These are phyloP conservation scores for Metridium senile DNA, from an alignment of 92 coral and sea anemone species.

Conservation along the genomic window DNA sequence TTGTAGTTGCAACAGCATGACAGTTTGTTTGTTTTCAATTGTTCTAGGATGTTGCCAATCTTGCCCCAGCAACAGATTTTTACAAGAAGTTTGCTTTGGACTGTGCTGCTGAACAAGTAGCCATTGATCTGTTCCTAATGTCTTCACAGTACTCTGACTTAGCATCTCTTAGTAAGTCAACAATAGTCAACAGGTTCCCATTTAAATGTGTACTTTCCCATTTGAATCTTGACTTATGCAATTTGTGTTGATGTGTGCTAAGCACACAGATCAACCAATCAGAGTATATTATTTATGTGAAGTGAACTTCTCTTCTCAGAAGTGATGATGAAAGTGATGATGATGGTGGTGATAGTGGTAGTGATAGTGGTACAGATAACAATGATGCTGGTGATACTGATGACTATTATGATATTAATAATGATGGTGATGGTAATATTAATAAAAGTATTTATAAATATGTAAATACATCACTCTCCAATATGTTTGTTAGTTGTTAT, in stretches of 20 bases:
- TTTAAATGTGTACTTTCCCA: too few species aligned
- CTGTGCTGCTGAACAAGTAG: constrained; percentile 99
- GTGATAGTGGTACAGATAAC: not conserved
- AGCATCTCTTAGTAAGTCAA: constrained; percentile 79
- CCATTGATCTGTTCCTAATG: constrained; percentile 86
- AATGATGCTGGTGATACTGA: not conserved
- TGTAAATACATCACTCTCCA: too few species aligned
- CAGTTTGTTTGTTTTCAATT: not conserved
- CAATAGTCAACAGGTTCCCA: too few species aligned
- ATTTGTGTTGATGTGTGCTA: too few species aligned
- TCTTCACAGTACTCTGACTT: constrained; percentile 92
- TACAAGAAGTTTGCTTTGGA: constrained; percentile 99
- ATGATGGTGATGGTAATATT: not conserved
- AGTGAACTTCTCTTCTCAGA: too few species aligned
- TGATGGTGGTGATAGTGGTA: not conserved
- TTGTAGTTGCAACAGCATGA: too few species aligned
- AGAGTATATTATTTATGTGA: not conserved
- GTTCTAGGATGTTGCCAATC: constrained; percentile 80
- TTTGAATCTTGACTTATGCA: too few species aligned
- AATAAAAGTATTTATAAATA: too few species aligned
- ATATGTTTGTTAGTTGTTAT: too few species aligned
- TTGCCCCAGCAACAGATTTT: constrained; percentile 98
- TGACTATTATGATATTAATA: not conserved
- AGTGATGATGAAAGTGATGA: not conserved
- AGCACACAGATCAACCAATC: too few species aligned